Evolutionary conservation across 2,888 invertebrate genomes (phyloP).

Genomic region (Cerceris ruficornis): DNA sequence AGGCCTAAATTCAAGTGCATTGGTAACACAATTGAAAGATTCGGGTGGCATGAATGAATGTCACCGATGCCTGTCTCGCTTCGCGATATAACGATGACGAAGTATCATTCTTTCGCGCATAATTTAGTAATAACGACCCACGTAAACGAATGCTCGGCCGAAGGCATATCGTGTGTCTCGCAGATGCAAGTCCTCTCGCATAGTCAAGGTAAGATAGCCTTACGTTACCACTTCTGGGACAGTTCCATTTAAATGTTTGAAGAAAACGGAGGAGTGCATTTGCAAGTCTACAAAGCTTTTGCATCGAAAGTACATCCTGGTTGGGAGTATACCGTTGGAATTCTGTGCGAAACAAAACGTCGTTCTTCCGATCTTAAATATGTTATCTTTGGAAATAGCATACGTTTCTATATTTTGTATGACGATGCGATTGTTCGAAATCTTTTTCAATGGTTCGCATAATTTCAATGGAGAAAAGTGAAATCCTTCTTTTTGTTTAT

Average conservation of each 20-base stretch:
- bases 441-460: no score
- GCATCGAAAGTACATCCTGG: no score
- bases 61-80: constrained; percentile 1
- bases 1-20: no score
- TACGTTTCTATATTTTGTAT: no score
- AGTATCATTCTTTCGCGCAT: constrained; percentile 41
- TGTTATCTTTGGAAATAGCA: no score
- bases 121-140: constrained; percentile 57
- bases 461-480: no score
- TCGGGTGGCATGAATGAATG: constrained; percentile 16
- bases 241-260: constrained; percentile 15
- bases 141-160: constrained; percentile 39
- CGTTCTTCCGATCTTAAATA: no score
- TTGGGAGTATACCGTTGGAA: no score
- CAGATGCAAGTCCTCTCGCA: constrained; percentile 36
- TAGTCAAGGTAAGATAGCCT: constrained; percentile 34
- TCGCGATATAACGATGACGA: constrained; percentile 34
- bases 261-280: not conserved
- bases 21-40: not conserved
- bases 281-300: not conserved
- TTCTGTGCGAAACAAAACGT: no score
- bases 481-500: no score
- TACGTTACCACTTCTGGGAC: not conserved
- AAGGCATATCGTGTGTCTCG: constrained; percentile 34
- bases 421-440: no score